Evolutionary conservation across 2,113 vertebrate genomes (phyloP), one percentile per base, ranked within the genome.

Genomic region (Phaethornis superciliosus): DNA sequence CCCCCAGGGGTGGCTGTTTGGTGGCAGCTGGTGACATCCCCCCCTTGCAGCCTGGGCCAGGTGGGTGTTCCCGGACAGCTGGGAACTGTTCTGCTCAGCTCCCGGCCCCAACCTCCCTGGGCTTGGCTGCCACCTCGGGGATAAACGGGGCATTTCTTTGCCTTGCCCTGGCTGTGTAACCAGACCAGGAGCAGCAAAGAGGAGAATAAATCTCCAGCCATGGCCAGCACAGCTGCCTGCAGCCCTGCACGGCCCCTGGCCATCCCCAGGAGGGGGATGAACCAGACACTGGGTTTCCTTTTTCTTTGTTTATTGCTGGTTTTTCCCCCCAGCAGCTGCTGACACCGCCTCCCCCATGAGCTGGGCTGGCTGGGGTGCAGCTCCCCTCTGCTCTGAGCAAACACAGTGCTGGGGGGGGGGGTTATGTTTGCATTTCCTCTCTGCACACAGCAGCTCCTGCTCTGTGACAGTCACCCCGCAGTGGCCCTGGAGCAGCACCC

Each of bases 401-500:
- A 76, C 74, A 74, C 19, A 0, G 65, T 0, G 0, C 20, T 1
- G 47, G 56, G 60, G 69, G 35, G 79, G 42, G n/a, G n/a, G n/a
- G n/a, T n/a, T n/a, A n/a, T n/a, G n/a, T n/a, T 58, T 77, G 84
- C 35, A 3, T 72, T 85, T 83, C 68, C 83, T 83, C 46, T 84
- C 68, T 46, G 79, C 49, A 46, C 75, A 21, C 15, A 22, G 24
- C 46, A 15, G 44, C 49, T 89, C 69, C 85, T 0, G 6, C 6
- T 56, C 51, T 0, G 1, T 6, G 32, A 11, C 85, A 46, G 40
- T 47, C 30, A 6, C 88, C 46, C 59, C 2, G 3, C 21, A 0
- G 2, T 14, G 42, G 27, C 67, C 7, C 71, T 24, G n/a, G 5
- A 2, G 16, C 81, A 24, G 54, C 9, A 17, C 40, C 40, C 35